Conservation (phyloP, 2,797 vertebrate species). For the Ispidina picta region DNA sequence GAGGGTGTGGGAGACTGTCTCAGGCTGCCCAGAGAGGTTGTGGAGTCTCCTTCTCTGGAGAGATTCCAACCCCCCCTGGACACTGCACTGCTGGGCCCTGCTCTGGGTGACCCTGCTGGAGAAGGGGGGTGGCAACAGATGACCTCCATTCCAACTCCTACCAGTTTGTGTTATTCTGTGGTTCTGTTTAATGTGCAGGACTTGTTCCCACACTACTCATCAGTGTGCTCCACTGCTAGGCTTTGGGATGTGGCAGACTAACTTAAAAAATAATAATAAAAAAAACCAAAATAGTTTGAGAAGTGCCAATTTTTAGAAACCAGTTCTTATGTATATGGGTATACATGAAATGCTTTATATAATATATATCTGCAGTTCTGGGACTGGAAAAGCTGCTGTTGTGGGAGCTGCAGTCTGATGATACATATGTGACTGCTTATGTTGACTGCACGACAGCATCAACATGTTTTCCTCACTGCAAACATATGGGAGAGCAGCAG, state of each 20-base stretch:
- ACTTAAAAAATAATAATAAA: background rate
- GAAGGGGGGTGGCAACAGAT: background rate
- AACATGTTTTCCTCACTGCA: accelerated
- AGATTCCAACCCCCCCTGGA: background rate
- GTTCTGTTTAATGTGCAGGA: background rate
- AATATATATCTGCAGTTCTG: background rate
- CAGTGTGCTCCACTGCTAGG: accelerated
- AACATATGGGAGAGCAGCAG: accelerated
- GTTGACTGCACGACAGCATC: accelerated
- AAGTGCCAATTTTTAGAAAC: background rate
- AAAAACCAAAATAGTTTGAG: background rate
- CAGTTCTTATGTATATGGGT: background rate
- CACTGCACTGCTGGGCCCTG: background rate
- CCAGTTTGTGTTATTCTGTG: background rate
- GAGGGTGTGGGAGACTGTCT: background rate
- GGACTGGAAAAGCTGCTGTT: background rate
- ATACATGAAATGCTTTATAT: background rate
- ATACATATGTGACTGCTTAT: accelerated
- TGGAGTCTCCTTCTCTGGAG: background rate
- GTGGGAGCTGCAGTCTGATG: accelerated
- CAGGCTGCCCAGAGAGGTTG: background rate
- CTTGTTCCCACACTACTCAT: accelerated
- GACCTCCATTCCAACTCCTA: background rate
- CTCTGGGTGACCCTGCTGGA: background rate
- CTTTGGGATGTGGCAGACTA: background rate